Evolutionary conservation across 1,140 invertebrate species (phyloP), one percentile per base, ranked within the genome.

Genomic region (Pseudoatta argentina): DNA sequence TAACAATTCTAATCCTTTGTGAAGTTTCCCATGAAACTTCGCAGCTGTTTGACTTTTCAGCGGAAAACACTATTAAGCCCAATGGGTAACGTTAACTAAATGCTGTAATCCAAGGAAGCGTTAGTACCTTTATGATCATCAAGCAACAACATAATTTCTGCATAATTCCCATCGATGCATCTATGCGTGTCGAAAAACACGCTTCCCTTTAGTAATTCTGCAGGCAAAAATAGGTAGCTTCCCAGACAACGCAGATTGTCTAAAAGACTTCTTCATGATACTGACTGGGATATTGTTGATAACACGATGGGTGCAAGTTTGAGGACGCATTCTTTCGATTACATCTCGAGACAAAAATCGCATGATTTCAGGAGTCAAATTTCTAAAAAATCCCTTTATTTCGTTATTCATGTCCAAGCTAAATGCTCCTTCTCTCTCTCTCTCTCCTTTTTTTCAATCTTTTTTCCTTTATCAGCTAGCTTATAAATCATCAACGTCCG

Each of bases 121-220:
- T 67, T 79, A 48, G 10, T n/a, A 57, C 16, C 18, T 48, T 69
- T 24, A 67, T 34, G 34, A 69, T 39, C 64, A 18, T 14, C 14
- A 53, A 34, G 14, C 14, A 34, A 16, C 39, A 3, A 18, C 8
- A 4, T 14, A 63, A 63, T 30, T 63, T 61, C 14, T 14, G 34
- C 5, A 30, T 71, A 57, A 81, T 81, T 81, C 30, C 16, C 64
- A 71, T 71, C 64, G 12, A 69, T 12, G 59, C 34, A 44, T 66
- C 66, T 10, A 21, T 27, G 27, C 16, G 27, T 44, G 51, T 57
- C 64, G 48, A 16, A 18, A 66, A 18, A 55, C 18, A 21, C 30
- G 3, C n/a, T 67, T 67, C 30, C 30, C 53, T 67, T 7, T 24
- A 39, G 2, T 18, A 21, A 48, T 79, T n/a, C 16, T 34, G 16